Evolutionary conservation across 2,113 vertebrate genomes (phyloP).

Genomic region (Lucifuga dentata): DNA sequence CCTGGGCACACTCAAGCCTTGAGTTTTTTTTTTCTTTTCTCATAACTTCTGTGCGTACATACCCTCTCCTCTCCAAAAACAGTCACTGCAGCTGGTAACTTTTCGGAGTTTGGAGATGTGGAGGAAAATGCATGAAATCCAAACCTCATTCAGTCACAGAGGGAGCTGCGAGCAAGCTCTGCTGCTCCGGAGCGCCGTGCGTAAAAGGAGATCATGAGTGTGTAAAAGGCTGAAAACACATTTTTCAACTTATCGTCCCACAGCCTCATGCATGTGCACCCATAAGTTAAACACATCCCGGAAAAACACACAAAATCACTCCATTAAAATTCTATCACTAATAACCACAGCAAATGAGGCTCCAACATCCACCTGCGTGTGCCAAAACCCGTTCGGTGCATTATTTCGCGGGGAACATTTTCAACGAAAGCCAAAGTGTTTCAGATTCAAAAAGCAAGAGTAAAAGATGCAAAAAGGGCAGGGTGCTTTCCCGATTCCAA

Average conservation of each 20-base stretch:
- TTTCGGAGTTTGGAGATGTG: slow-evolving; percentile 30
- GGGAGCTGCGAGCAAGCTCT: slow-evolving; percentile 35
- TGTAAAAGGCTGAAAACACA: slow-evolving; percentile 49
- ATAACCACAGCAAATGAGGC: not conserved
- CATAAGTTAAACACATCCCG: not conserved
- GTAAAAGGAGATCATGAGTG: slow-evolving; percentile 32
- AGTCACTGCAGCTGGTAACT: slow-evolving; percentile 31
- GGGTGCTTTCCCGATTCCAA: slow-evolving; percentile 76
- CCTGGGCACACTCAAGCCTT: slow-evolving; percentile 17
- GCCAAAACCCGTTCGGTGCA: slow-evolving; percentile 36
- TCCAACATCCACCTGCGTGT: not conserved
- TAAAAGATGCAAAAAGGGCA: slow-evolving; percentile 47
- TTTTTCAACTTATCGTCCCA: slow-evolving; percentile 22
- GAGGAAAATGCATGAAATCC: slow-evolving; percentile 49
- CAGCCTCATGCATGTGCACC: not conserved
- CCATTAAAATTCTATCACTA: slow-evolving; percentile 2
- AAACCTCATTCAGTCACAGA: slow-evolving; percentile 35
- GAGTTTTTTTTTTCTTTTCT: not conserved
- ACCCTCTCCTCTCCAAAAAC: not conserved
- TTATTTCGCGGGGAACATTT: slow-evolving; percentile 45
- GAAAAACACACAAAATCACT: slow-evolving; percentile 6
- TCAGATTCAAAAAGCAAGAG: slow-evolving; percentile 34
- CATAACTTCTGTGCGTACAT: not conserved
- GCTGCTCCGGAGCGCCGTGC: slow-evolving; percentile 56
- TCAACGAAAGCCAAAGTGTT: slow-evolving; percentile 5